Evolutionary conservation across 1,140 invertebrate genomes (phyloP).

Genomic region (Propsilocerus akamusi): DNA sequence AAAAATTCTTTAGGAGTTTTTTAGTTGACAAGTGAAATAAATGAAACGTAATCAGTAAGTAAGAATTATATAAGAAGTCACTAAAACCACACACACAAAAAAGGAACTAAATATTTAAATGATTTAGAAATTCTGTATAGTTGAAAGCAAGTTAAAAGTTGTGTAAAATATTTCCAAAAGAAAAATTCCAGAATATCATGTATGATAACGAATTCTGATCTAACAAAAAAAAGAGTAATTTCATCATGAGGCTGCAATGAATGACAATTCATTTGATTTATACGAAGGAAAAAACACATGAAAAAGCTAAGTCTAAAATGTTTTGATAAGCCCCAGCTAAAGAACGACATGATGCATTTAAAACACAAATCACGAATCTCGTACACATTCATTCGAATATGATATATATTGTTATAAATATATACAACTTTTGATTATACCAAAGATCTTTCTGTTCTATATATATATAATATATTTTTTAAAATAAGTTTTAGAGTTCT

Average conservation of each 20-base stretch:
- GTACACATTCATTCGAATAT: conserved; percentile 2
- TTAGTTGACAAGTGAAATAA: too few species aligned
- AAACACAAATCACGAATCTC: conserved; percentile 1
- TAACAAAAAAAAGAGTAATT: background rate
- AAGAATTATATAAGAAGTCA: too few species aligned
- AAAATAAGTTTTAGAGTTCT: too few species aligned
- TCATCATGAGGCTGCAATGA: conserved; percentile 4
- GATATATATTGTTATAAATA: conserved; percentile 2
- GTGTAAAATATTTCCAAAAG: background rate
- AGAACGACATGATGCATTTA: background rate
- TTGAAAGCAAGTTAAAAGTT: too few species aligned
- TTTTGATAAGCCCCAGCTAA: background rate
- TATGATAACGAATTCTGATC: too few species aligned
- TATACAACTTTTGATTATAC: background rate
- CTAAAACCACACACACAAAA: too few species aligned
- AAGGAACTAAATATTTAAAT: too few species aligned
- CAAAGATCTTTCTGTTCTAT: background rate
- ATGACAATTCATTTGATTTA: background rate
- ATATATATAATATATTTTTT: background rate
- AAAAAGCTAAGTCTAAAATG: background rate
- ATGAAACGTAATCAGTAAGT: too few species aligned
- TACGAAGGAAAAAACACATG: background rate
- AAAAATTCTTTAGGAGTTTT: too few species aligned
- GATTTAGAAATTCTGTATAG: too few species aligned
- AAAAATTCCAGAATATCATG: background rate